Conservation (phyloP, 2,797 vertebrate genomes). For the Tenualosa ilisha region DNA sequence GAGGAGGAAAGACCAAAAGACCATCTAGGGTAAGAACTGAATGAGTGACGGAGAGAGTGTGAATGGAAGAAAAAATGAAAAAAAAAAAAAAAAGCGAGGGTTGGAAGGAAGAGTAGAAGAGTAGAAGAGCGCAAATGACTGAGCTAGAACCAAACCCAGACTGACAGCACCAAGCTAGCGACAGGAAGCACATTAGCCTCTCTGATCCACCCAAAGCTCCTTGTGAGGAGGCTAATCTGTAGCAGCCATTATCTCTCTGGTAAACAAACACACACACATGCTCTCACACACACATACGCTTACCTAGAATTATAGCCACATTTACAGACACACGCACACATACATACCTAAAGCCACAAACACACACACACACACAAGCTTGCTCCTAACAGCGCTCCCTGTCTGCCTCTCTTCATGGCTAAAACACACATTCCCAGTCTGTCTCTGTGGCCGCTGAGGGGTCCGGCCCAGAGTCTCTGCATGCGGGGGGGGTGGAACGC, state of each 20-base stretch:
- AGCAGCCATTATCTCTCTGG: conserved; percentile 8
- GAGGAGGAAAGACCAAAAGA: not conserved
- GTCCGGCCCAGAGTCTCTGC: not conserved
- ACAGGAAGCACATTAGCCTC: conserved; percentile 11
- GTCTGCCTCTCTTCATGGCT: not conserved
- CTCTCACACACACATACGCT: not conserved
- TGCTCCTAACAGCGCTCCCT: not conserved
- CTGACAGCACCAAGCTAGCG: not conserved
- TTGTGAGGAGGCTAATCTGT: conserved; percentile 14
- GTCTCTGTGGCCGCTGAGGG: not conserved
- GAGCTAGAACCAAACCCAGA: not conserved
- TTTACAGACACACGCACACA: not conserved
- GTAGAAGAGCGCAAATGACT: not conserved
- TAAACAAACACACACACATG: conserved; percentile 15
- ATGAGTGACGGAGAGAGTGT: not conserved
- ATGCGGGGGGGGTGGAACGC: conserved; percentile 40
- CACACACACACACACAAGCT: not conserved
- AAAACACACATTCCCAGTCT: not conserved
- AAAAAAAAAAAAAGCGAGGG: not conserved
- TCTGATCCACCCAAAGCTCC: conserved; percentile 18
- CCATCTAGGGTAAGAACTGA: not conserved
- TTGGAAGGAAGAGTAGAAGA: not conserved
- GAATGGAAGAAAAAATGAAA: not conserved
- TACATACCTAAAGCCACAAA: not conserved
- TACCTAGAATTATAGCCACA: not conserved